These are phyloP conservation scores for Pluvianellus socialis DNA, from an alignment of 2,113 vertebrate species.

Conservation along the genomic window DNA sequence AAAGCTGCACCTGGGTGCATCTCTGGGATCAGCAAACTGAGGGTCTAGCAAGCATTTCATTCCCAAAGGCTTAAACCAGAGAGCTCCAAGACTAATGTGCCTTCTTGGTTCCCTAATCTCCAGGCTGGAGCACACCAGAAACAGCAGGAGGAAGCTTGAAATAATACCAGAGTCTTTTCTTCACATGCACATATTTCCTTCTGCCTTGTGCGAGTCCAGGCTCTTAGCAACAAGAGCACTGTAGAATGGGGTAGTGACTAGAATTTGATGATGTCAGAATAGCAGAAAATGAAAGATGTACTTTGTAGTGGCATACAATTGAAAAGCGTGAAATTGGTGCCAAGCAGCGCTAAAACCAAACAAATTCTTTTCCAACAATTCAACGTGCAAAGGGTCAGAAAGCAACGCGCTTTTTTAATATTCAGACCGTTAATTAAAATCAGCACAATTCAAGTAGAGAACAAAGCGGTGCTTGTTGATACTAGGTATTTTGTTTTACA, in stretches of 20 bases:
- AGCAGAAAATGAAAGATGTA: constrained; percentile 24
- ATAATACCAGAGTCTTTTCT: not conserved
- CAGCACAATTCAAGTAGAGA: not conserved
- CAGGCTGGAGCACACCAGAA: not conserved
- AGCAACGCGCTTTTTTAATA: not conserved
- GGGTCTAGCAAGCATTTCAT: not conserved
- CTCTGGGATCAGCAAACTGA: not conserved
- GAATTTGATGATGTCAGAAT: constrained; percentile 37
- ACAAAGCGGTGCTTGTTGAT: not conserved
- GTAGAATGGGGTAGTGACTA: not conserved
- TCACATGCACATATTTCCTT: not conserved
- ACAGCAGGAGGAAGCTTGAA: not conserved
- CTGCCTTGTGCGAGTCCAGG: not conserved
- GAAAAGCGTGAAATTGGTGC: not conserved
- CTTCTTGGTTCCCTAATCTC: not conserved
- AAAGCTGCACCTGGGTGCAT: not conserved
- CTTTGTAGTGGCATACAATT: not conserved
- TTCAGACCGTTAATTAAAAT: not conserved
- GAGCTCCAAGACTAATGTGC: not conserved
- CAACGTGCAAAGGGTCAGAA: not conserved
- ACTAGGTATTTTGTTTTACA: not conserved
- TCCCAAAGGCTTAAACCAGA: not conserved
- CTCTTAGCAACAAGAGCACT: constrained; percentile 36
- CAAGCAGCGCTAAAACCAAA: constrained; percentile 14
- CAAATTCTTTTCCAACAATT: constrained; percentile 7